Percentiles rank a stretch among this genome's conserved stretches.
Evolutionary conservation across 2,888 invertebrate genomes (phyloP).

Genomic region (Cantharis rufa): DNA sequence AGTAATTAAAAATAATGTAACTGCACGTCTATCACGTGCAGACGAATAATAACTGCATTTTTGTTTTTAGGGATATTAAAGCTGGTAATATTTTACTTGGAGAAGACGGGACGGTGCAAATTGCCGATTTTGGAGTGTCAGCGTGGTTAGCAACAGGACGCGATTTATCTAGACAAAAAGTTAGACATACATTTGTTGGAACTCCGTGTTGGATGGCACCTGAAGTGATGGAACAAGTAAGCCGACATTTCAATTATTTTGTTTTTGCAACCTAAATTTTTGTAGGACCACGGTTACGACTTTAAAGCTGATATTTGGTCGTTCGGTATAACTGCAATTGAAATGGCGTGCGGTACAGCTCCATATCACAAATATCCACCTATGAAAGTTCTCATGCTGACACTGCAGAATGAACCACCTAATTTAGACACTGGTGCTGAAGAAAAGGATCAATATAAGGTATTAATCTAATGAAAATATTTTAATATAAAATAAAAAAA

Average conservation of each 20-base stretch:
- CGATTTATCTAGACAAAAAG: constrained; percentile 91
- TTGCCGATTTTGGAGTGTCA: constrained; percentile 98
- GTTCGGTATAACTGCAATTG: constrained; percentile 96
- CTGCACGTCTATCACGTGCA: background rate
- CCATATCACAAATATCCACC: constrained; percentile 99
- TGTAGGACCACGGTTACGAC: constrained; percentile 92
- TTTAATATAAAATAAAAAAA: too few relatives aligned
- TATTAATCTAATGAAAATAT: constrained; percentile 10
- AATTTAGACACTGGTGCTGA: constrained; percentile 92
- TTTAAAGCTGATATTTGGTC: constrained; percentile 97
- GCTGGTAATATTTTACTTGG: constrained; percentile 97
- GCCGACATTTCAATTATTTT: background rate
- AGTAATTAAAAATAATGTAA: background rate
- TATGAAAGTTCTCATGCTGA: constrained; percentile 98
- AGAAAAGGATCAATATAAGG: constrained; percentile 96
- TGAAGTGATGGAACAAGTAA: constrained; percentile 97
- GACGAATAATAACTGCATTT: background rate
- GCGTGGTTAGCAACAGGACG: constrained; percentile 96
- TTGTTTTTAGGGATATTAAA: constrained; percentile 81
- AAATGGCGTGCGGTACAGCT: constrained; percentile 97
- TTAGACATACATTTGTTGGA: constrained; percentile 97
- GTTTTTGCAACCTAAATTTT: constrained; percentile 27
- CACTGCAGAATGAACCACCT: constrained; percentile 97
- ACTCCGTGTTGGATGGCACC: constrained; percentile 99
- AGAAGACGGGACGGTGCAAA: constrained; percentile 95